phyloP scores from a whole-genome alignment of 1,140 invertebrate species.

The Lysiphlebus fabarum region DNA sequence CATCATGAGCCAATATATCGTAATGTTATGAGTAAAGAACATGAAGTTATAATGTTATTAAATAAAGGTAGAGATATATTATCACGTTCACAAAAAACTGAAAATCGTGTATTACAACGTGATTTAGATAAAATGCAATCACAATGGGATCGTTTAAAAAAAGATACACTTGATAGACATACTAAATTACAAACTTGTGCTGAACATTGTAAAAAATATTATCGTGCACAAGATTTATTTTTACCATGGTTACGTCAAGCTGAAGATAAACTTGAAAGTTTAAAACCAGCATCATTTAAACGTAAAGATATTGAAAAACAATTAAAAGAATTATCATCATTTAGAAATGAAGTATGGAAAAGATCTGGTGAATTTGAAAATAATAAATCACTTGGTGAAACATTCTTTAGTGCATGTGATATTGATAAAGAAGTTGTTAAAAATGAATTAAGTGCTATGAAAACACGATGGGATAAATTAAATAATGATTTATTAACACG shows the following conservation, averaged over 20 bases:
- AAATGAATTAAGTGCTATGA: slow-evolving; percentile 74
- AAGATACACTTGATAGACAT: slow-evolving; percentile 80
- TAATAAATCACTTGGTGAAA: slow-evolving; percentile 78
- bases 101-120: slow-evolving; percentile 60
- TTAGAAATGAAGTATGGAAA: slow-evolving; percentile 91
- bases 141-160: slow-evolving; percentile 85
- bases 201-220: slow-evolving; percentile 90
- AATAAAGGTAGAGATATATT: slow-evolving; percentile 84
- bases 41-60: slow-evolving; percentile 90
- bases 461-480: slow-evolving; percentile 84
- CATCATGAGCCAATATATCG: slow-evolving; percentile 86
- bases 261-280: slow-evolving; percentile 77
- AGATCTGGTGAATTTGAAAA: slow-evolving; percentile 90
- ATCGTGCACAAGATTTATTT: slow-evolving; percentile 78
- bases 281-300: slow-evolving; percentile 78
- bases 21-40: slow-evolving; percentile 84
- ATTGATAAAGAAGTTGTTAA: slow-evolving; percentile 87
- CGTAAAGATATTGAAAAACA: slow-evolving; percentile 85
- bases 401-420: slow-evolving; percentile 80
- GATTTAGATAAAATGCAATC: slow-evolving; percentile 84
- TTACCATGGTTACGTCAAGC: slow-evolving; percentile 83
- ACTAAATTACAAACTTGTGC: slow-evolving; percentile 82
- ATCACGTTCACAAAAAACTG: slow-evolving; percentile 58
- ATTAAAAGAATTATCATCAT: slow-evolving; percentile 81
- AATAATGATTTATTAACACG: slow-evolving; percentile 73